Evolutionary conservation across 2,797 vertebrate genomes (phyloP).

Genomic region (Peromyscus melanophrys): DNA sequence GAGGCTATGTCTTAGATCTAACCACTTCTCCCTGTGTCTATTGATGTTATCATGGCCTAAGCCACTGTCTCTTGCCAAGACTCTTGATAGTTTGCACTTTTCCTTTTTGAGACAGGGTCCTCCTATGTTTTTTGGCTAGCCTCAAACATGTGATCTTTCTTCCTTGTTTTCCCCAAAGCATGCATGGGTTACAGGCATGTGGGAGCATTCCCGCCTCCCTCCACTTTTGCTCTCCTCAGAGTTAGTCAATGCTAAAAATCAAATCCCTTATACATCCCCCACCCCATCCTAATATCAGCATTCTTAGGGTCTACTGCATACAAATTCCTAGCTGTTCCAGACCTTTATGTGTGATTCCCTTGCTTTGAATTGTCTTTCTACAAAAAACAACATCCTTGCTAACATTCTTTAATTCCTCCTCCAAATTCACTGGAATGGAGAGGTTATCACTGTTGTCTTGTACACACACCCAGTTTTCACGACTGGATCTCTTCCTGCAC

Average conservation of each 20-base stretch:
- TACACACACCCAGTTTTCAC: not conserved
- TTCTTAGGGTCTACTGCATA: not conserved
- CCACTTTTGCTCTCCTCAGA: not conserved
- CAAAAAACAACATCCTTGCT: not conserved
- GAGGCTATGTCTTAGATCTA: not conserved
- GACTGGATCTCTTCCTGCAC: not conserved
- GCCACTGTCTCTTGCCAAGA: too few relatives aligned
- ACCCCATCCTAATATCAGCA: not conserved
- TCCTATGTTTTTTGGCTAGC: not conserved
- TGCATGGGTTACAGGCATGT: not conserved
- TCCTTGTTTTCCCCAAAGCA: too few relatives aligned
- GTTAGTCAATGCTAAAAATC: not conserved
- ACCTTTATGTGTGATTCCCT: not conserved
- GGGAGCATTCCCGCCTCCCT: not conserved
- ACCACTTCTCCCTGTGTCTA: not conserved
- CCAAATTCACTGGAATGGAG: not conserved
- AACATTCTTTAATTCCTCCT: constrained; percentile 19
- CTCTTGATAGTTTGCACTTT: not conserved
- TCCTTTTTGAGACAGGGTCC: not conserved
- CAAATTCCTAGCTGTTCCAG: not conserved
- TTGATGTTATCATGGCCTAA: not conserved
- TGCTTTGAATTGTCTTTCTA: not conserved
- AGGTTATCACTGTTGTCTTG: not conserved
- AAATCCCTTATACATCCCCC: not conserved
- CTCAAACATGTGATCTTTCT: not conserved